Evolutionary conservation across 2,888 invertebrate species (phyloP).

Genomic region (Coleophora deauratella): DNA sequence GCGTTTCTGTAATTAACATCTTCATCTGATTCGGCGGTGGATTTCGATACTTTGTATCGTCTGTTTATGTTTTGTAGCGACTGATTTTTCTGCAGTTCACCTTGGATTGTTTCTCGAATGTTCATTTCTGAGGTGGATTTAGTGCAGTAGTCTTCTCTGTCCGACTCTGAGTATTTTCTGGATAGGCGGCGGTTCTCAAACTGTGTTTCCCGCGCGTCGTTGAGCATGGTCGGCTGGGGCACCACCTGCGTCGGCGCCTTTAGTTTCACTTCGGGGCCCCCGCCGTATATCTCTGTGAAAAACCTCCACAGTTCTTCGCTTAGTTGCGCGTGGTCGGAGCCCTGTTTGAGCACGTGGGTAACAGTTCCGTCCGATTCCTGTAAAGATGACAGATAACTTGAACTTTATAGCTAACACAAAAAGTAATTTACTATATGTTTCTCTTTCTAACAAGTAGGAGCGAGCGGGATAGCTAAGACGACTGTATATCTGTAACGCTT

Average conservation of each 20-base stretch:
- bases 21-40: slow-evolving; percentile 49
- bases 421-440: no score
- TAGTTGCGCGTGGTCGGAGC: slow-evolving; percentile 83
- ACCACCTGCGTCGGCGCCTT: slow-evolving; percentile 28
- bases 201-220: slow-evolving; percentile 11
- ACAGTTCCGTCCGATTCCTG: slow-evolving; percentile 58
- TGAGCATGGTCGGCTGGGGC: slow-evolving; percentile 12
- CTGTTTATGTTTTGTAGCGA: slow-evolving; percentile 60
- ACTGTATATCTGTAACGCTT: no score
- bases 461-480: no score
- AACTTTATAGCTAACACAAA: no score
- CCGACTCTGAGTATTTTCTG: slow-evolving; percentile 56
- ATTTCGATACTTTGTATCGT: slow-evolving; percentile 29
- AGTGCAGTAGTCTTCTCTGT: slow-evolving; percentile 57
- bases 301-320: slow-evolving; percentile 91
- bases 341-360: slow-evolving; percentile 53
- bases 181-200: slow-evolving; percentile 23
- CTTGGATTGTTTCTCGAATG: slow-evolving; percentile 41
- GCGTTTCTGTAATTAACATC: slow-evolving; percentile 41
- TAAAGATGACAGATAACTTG: slow-evolving; percentile 13
- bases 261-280: slow-evolving; percentile 86
- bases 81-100: slow-evolving; percentile 56
- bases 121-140: slow-evolving; percentile 57
- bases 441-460: no score
- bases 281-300: slow-evolving; percentile 89